A percentile compares a stretch with the other conserved stretches of the same genome.
phyloP scores from a whole-genome alignment of 2,888 invertebrate genomes.

The Trileptium ribeirensis region DNA sequence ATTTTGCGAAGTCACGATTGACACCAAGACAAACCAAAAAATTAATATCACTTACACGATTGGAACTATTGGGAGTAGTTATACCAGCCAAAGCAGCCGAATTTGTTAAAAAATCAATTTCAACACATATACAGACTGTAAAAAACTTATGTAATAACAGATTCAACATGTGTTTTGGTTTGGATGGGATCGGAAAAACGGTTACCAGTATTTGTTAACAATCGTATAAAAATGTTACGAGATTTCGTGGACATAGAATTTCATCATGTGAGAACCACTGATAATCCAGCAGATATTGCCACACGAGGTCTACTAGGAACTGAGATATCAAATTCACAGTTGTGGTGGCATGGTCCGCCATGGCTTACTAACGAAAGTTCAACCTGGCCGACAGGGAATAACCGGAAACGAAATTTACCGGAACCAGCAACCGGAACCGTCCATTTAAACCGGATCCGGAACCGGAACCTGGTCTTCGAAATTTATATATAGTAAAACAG shows the following conservation, averaged over 20 bases:
- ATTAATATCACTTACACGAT: too few relatives aligned
- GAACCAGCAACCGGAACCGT: too few relatives aligned
- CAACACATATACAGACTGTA: too few relatives aligned
- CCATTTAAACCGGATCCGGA: too few relatives aligned
- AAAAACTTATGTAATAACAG: too few relatives aligned
- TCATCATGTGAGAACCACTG: constrained; percentile 36
- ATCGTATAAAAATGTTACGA: constrained; percentile 38
- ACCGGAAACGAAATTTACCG: too few relatives aligned
- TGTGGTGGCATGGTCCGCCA: constrained; percentile 42
- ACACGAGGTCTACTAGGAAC: constrained; percentile 34
- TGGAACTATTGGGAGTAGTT: constrained; percentile 19
- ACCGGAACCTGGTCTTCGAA: too few relatives aligned
- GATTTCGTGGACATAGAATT: constrained; percentile 33
- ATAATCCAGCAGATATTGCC: constrained; percentile 44
- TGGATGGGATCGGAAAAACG: constrained; percentile 31
- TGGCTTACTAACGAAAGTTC: too few relatives aligned
- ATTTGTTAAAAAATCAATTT: too few relatives aligned
- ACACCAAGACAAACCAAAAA: constrained; percentile 37
- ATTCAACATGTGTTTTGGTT: constrained; percentile 33
- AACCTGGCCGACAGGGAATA: too few relatives aligned
- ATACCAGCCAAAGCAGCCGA: constrained; percentile 17
- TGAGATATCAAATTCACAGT: constrained; percentile 18
- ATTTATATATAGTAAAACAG: too few relatives aligned
- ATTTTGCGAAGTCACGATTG: constrained; percentile 33
- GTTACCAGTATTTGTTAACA: constrained; percentile 35